Evolutionary conservation across 1,140 invertebrate genomes (phyloP), one percentile per base, ranked within the genome.

Genomic region (Aricia agestis): DNA sequence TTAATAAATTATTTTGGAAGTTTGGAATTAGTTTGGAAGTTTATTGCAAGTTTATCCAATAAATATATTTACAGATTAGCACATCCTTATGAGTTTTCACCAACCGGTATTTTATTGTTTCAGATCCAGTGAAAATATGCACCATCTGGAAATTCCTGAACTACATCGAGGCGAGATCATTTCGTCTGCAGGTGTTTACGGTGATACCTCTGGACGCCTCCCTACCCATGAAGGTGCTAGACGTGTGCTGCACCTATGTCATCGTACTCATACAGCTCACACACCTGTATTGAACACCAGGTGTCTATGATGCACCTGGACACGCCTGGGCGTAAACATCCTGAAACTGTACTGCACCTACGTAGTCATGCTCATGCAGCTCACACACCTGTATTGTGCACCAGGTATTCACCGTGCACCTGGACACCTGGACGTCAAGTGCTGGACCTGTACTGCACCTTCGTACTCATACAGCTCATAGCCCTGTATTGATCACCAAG

Each of bases 211-310:
- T 77, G 32, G 75, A 79, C 57, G 59, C 67, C 15, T 65, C 45
- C 2, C 66, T 81, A 13, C 75, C 73, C n/a, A 45, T 76, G 15
- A 69, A 25, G 4, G 59, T 80, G 3, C 31, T 82, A 4, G 75
- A 74, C 42, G 18, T 82, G 7, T 77, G 66, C 42, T 25, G 75
- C 7, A 80, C 78, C 1, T 82, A 82, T 17, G 68, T 79, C 4
- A 82, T 82, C 45, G 72, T 80, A 3, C 72, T 78, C 25, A 36
- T 80, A 31, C 81, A 82, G 67, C 72, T 82, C 41, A 77, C 78
- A 0, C 78, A 79, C 36, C 65, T 74, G 9, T 73, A 59, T 45
- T 72, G 72, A 45, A 9, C 2, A 19, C n/a, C 13, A 19, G n/a
- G 25, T 57, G 13, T 68, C 3, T 3, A 2, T 13, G 42, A 45